phyloP scores from a whole-genome alignment of 2,797 vertebrate genomes.

The Ctenopoma multispine region DNA sequence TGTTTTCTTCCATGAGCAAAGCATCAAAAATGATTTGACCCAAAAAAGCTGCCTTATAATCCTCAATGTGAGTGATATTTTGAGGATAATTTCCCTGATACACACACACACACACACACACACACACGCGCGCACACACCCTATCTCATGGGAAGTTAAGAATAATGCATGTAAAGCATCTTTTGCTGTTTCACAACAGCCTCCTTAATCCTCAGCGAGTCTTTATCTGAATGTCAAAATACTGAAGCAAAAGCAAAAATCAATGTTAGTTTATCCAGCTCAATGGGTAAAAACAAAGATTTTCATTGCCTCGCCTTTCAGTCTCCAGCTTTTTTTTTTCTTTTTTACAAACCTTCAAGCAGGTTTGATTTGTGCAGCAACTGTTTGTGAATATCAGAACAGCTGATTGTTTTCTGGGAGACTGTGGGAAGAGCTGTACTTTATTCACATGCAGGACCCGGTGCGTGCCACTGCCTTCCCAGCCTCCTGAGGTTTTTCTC shows the following conservation, averaged over 20 bases:
- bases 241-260: slow-evolving; percentile 24
- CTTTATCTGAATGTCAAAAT: slow-evolving; percentile 46
- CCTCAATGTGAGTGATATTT: slow-evolving; percentile 16
- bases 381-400: slow-evolving; percentile 34
- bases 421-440: slow-evolving; percentile 23
- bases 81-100: slow-evolving; percentile 9
- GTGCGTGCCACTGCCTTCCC: slow-evolving; percentile 36
- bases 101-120: neutral
- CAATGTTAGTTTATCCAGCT: slow-evolving; percentile 43
- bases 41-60: slow-evolving; percentile 9
- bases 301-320: neutral
- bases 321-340: neutral
- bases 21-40: slow-evolving; percentile 7
- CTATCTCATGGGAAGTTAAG: slow-evolving; percentile 15
- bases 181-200: slow-evolving; percentile 5
- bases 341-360: neutral
- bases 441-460: slow-evolving; percentile 56
- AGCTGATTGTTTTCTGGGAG: slow-evolving; percentile 36
- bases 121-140: no score
- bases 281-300: slow-evolving; percentile 24
- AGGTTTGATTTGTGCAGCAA: slow-evolving; percentile 17
- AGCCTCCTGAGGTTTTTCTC: slow-evolving; percentile 52
- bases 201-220: slow-evolving; percentile 23
- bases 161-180: slow-evolving; percentile 29
- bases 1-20: slow-evolving; percentile 23